phyloP scores from a whole-genome alignment of 2,113 vertebrate genomes.

The Brachyhypopomus gauderio region DNA sequence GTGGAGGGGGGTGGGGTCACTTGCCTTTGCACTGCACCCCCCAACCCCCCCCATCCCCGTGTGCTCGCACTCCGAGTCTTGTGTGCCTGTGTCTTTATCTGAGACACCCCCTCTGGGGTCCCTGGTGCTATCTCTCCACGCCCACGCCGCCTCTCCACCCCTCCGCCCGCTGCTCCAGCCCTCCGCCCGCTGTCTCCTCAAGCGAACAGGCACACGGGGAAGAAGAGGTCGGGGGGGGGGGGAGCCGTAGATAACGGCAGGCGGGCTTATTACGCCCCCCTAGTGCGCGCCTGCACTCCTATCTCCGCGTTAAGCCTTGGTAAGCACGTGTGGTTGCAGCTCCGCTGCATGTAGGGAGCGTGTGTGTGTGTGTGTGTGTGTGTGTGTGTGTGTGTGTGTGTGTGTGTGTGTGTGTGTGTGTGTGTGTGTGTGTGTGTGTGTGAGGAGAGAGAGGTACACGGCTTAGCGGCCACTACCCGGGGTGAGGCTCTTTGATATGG shows the following conservation, averaged over 20 bases:
- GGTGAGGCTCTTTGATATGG: slow-evolving; percentile 5
- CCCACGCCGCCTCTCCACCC: background rate
- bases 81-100: slow-evolving; percentile 26
- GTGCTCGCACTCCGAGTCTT: background rate
- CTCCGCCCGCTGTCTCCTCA: slow-evolving; percentile 43
- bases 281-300: background rate
- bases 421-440: background rate
- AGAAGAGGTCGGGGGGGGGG: slow-evolving; percentile 13
- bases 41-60: no score
- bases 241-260: slow-evolving; percentile 31
- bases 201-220: slow-evolving; percentile 25
- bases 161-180: background rate
- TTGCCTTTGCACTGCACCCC: background rate
- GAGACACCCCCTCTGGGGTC: slow-evolving; percentile 14
- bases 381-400: no score
- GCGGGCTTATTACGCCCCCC: background rate
- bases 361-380: no score
- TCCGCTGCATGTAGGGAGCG: background rate
- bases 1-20: background rate
- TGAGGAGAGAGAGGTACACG: background rate
- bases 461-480: slow-evolving; percentile 28
- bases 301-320: background rate
- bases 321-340: background rate
- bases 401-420: background rate
- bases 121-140: background rate